Conservation (phyloP, 2,113 vertebrate genomes). For the Paralichthys olivaceus region DNA sequence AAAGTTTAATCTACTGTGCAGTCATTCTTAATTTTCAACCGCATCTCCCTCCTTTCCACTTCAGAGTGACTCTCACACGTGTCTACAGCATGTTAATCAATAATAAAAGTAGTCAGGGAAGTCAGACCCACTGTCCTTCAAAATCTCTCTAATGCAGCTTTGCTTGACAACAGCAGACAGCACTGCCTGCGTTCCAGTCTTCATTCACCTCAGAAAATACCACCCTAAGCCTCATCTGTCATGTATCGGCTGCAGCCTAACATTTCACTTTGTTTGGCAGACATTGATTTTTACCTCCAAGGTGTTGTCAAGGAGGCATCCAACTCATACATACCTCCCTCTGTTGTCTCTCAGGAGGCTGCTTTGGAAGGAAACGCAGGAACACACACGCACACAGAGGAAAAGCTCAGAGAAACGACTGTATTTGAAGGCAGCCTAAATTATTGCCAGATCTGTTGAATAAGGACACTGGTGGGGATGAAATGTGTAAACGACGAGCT, state of each 20-base stretch:
- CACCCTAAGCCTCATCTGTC: constrained; percentile 73
- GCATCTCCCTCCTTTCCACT: constrained; percentile 14
- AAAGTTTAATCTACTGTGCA: constrained; percentile 58
- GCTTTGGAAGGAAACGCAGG: constrained; percentile 50
- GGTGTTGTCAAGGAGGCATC: constrained; percentile 78
- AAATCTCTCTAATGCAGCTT: constrained; percentile 61
- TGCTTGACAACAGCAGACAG: constrained; percentile 73
- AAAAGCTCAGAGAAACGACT: constrained; percentile 42
- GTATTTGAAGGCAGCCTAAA: constrained; percentile 45
- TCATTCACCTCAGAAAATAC: constrained; percentile 75
- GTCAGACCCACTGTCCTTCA: constrained; percentile 73
- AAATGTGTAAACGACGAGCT: constrained; percentile 35
- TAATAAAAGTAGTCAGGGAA: constrained; percentile 63
- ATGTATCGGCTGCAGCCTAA: constrained; percentile 75
- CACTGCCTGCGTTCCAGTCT: constrained; percentile 60
- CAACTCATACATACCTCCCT: constrained; percentile 63
- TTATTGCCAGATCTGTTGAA: constrained; percentile 46
- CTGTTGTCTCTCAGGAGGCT: constrained; percentile 57
- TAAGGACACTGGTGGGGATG: constrained; percentile 31
- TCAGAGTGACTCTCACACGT: constrained; percentile 39
- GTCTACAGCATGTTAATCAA: constrained; percentile 61
- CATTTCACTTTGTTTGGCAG: constrained; percentile 80
- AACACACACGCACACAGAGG: constrained; percentile 30
- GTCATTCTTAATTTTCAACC: constrained; percentile 48
- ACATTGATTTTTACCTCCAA: constrained; percentile 81